Evolutionary conservation across 2,797 vertebrate genomes (phyloP), one percentile per base, ranked within the genome.

Genomic region (Tympanoctomys barrerae): DNA sequence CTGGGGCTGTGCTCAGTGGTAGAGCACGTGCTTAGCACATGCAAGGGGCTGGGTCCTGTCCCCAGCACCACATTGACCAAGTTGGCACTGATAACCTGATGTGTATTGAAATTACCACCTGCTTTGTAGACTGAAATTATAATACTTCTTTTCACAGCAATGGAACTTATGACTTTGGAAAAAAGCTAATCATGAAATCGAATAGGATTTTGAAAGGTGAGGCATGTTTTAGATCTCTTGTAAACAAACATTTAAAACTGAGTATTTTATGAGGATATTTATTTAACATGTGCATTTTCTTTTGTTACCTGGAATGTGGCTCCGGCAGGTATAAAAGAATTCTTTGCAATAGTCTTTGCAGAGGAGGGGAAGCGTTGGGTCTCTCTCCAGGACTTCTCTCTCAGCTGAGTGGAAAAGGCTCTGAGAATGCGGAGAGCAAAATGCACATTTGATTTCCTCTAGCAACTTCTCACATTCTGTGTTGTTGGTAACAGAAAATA

Each of bases 281-380:
- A 77, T 85, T 87, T 71, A 77, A 77, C 18, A 24, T 7, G 21
- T 7, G 16, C 2, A 4, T 49, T 49, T 78, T 66, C 83, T 54
- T 49, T 54, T 7, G 77, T 99, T 99, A 99, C 99, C 99, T 99
- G 99, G 99, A 99, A 99, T 98, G 97, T 99, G 99, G 97, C 99
- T 99, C 98, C 99, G 99, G 98, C 99, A 99, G 98, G 99, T 99
- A 97, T 99, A 99, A 99, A 99, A 99, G 99, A 99, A 99, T 98
- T 99, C 99, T 96, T 99, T 99, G 99, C 99, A 99, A 99, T 99
- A 99, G 98, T 99, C 99, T 98, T 99, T 99, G 99, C 99, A 99
- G 98, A 99, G 98, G 89, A 98, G 98, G 7, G 99, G 99, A 98
- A 99, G 99, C 92, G 98, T 98, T 89, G 99, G 99, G 96, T 99